Evolutionary conservation across 2,888 invertebrate species (phyloP).

Genomic region (Papilio protenor): DNA sequence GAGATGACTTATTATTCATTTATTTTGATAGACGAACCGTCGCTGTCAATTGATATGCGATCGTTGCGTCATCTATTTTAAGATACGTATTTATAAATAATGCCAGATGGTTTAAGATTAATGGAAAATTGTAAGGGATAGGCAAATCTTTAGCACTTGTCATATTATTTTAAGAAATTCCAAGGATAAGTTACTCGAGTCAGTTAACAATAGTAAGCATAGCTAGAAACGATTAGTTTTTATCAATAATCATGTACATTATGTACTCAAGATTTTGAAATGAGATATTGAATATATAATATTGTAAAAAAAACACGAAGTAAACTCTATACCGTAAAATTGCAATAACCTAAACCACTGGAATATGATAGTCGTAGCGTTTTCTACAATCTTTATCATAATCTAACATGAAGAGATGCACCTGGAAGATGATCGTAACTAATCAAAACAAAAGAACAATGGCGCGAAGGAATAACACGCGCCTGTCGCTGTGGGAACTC

Average conservation of each 20-base stretch:
- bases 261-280: too few relatives aligned
- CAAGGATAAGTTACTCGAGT: neutral
- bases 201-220: neutral
- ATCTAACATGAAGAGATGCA: constrained; percentile 8
- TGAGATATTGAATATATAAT: too few relatives aligned
- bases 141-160: neutral
- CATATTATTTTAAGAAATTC: neutral
- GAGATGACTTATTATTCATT: constrained; percentile 40
- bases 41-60: constrained; percentile 40
- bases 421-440: constrained; percentile 18
- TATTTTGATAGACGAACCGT: constrained; percentile 42
- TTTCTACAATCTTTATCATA: neutral
- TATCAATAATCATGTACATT: neutral
- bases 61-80: constrained; percentile 36
- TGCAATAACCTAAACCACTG: neutral
- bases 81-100: constrained; percentile 22
- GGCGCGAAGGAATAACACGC: constrained; percentile 14
- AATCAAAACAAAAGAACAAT: constrained; percentile 28
- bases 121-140: neutral
- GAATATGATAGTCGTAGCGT: neutral
- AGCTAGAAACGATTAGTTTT: neutral
- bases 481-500: constrained; percentile 12
- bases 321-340: too few relatives aligned
- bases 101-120: constrained; percentile 3
- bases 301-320: neutral